These are phyloP conservation scores for Zaprionus camerounensis DNA, from an alignment of 1,140 invertebrate species.

Conservation along the genomic window DNA sequence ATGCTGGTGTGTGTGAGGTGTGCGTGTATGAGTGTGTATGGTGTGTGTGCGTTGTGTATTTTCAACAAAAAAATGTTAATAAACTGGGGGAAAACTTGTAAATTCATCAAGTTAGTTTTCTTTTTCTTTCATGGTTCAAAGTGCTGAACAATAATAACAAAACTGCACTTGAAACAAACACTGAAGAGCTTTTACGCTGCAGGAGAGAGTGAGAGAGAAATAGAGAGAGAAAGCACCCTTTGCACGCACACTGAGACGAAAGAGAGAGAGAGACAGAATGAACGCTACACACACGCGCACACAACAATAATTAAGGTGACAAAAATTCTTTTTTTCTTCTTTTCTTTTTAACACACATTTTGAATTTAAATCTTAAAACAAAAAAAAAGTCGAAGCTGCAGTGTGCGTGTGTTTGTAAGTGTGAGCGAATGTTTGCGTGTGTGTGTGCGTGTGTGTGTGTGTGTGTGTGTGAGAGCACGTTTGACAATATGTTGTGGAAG, in stretches of 20 bases:
- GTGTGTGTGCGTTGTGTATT: conserved; percentile 10
- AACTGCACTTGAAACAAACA: conserved; percentile 32
- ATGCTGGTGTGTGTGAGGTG: conserved; percentile 10
- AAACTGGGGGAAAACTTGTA: conserved; percentile 31
- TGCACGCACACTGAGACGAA: conserved; percentile 32
- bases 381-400: conserved; percentile 39
- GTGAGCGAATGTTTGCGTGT: background rate
- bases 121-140: conserved; percentile 27
- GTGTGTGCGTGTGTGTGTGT: no score
- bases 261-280: conserved; percentile 2
- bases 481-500: background rate
- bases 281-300: conserved; percentile 25
- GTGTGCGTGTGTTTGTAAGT: conserved; percentile 19
- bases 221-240: conserved; percentile 54
- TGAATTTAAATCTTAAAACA: conserved; percentile 62
- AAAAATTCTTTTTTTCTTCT: conserved; percentile 10
- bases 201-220: conserved; percentile 20
- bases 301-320: conserved; percentile 13
- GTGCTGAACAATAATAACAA: conserved; percentile 37
- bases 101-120: conserved; percentile 20
- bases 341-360: conserved; percentile 28
- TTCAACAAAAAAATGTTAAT: conserved; percentile 42
- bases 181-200: conserved; percentile 44
- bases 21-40: background rate
- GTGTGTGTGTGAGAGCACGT: conserved; percentile 16